Conservation (phyloP, 64 coral and sea anemone species). For the Anthopleura sola region DNA sequence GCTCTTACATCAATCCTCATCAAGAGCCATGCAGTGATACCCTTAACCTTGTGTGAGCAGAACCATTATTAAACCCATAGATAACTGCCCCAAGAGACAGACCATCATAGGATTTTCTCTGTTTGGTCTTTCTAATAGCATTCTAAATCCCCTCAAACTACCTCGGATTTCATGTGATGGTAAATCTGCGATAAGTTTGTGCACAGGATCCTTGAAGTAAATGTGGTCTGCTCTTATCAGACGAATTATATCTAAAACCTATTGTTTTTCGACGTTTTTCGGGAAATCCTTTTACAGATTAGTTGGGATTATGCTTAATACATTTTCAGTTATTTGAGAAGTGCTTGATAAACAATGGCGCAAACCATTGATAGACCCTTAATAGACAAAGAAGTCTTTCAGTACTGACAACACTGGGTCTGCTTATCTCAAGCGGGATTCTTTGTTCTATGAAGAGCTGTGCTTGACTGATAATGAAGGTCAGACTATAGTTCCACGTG, state of each 20-base stretch:
- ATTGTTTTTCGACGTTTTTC: too few relatives aligned
- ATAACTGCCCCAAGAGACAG: too few relatives aligned
- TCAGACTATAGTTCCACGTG: background rate
- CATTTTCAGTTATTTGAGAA: background rate
- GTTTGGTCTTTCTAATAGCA: too few relatives aligned
- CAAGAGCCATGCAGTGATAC: too few relatives aligned
- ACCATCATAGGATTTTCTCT: too few relatives aligned
- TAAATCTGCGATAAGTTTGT: too few relatives aligned
- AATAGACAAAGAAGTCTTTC: too few relatives aligned
- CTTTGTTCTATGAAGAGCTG: background rate
- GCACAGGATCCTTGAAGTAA: background rate
- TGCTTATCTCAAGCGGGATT: background rate
- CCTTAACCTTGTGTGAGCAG: too few relatives aligned
- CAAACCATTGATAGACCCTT: background rate
- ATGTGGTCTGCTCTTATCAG: background rate
- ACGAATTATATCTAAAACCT: background rate
- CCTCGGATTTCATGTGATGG: too few relatives aligned
- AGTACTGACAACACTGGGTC: background rate
- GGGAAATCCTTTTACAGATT: background rate
- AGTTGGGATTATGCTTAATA: background rate
- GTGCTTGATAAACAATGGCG: background rate
- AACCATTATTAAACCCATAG: too few relatives aligned
- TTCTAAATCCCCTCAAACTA: too few relatives aligned
- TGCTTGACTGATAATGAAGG: background rate
- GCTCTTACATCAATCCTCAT: too few relatives aligned